Evolutionary conservation across 2,113 vertebrate genomes (phyloP).

Genomic region (Lates calcarifer): DNA sequence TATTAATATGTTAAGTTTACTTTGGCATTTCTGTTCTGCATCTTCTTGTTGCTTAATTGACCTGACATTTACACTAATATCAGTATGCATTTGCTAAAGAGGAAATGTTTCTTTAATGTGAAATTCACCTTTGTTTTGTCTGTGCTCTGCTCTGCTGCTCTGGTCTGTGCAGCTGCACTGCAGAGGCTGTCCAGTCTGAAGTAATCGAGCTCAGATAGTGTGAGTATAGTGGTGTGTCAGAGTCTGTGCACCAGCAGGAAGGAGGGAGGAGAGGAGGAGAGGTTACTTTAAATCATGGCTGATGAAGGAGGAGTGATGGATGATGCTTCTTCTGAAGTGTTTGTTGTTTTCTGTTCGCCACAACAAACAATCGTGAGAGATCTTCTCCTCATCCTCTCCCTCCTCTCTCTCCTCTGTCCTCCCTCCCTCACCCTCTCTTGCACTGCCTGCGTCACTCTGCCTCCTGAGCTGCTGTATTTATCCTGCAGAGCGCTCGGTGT

Average conservation of each 20-base stretch:
- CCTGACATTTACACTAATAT: neutral
- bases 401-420: slow-evolving; percentile 18
- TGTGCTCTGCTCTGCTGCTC: slow-evolving; percentile 74
- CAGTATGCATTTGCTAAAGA: no score
- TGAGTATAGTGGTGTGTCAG: neutral
- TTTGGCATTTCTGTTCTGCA: neutral
- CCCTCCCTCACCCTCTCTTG: slow-evolving; percentile 36
- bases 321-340: neutral
- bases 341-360: neutral
- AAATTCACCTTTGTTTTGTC: no score
- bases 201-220: slow-evolving; percentile 60
- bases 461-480: slow-evolving; percentile 44
- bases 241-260: neutral
- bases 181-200: slow-evolving; percentile 75
- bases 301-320: slow-evolving; percentile 10
- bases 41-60: neutral
- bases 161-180: slow-evolving; percentile 83
- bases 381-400: slow-evolving; percentile 3
- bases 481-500: slow-evolving; percentile 59
- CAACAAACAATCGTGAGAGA: no score
- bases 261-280: no score
- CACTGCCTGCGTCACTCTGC: slow-evolving; percentile 74
- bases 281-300: slow-evolving; percentile 8
- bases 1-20: no score
- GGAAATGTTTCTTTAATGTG: no score